Conservation (phyloP, 2,888 invertebrate genomes). For the Spisula solida region DNA sequence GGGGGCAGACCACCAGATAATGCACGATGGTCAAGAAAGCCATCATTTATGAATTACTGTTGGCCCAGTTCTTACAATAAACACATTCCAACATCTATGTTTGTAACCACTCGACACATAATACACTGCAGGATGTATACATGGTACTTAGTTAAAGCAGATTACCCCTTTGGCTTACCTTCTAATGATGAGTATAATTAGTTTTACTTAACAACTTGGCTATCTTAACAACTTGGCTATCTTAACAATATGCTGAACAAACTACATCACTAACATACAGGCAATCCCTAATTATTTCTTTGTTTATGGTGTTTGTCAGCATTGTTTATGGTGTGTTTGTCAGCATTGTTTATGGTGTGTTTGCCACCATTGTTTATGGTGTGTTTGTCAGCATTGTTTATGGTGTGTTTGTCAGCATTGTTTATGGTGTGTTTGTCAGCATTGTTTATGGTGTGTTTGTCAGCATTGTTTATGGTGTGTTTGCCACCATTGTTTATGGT, state of each 20-base stretch:
- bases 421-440: too few species aligned
- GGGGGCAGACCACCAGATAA: not conserved
- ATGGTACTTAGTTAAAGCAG: not conserved
- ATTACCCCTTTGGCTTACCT: not conserved
- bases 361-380: too few species aligned
- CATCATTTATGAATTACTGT: not conserved
- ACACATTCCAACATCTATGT: not conserved
- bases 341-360: too few species aligned
- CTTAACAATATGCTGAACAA: not conserved
- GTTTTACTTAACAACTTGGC: not conserved
- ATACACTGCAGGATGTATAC: not conserved
- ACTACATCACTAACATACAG: too few species aligned
- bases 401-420: too few species aligned
- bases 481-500: too few species aligned
- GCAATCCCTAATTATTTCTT: too few species aligned
- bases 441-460: too few species aligned
- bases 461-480: too few species aligned
- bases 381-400: too few species aligned
- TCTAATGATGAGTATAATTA: not conserved
- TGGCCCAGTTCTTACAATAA: not conserved
- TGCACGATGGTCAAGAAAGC: not conserved
- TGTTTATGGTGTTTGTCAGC: too few species aligned
- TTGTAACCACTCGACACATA: not conserved
- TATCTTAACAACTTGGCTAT: not conserved
- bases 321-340: too few species aligned